phyloP scores from a whole-genome alignment of 2,888 invertebrate genomes.

The Branchellion lobata region DNA sequence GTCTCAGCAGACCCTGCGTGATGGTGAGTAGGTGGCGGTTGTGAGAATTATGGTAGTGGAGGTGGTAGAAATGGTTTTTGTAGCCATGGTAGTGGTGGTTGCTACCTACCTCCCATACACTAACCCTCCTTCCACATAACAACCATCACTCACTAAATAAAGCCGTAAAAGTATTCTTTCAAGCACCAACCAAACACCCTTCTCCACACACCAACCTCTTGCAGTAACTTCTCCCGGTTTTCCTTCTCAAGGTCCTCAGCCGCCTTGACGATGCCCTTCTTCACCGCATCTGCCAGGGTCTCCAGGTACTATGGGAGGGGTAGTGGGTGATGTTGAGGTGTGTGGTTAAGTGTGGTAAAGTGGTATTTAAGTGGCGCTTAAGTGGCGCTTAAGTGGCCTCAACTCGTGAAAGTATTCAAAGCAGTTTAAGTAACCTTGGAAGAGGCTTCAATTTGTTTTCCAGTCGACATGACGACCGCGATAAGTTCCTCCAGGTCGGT shows the following conservation, averaged over 20 bases:
- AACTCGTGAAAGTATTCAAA: no score
- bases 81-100: not conserved
- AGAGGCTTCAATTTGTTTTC: slow-evolving; percentile 88
- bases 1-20: slow-evolving; percentile 76
- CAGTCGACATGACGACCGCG: slow-evolving; percentile 77
- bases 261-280: slow-evolving; percentile 85
- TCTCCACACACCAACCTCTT: slow-evolving; percentile 71
- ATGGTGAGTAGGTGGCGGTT: not conserved
- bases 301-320: slow-evolving; percentile 72
- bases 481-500: slow-evolving; percentile 89
- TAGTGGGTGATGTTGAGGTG: no score
- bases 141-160: no score
- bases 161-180: no score
- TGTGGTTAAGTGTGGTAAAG: no score
- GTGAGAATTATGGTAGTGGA: no score
- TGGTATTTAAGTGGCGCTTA: not conserved
- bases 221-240: slow-evolving; percentile 84
- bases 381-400: no score
- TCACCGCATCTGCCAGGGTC: slow-evolving; percentile 91
- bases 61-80: not conserved
- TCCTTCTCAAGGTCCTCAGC: slow-evolving; percentile 86
- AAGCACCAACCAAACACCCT: no score
- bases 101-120: no score
- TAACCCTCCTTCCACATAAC: no score
- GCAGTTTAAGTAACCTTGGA: slow-evolving; percentile 68